phyloP scores from a whole-genome alignment of 2,113 vertebrate species.

The Microtus oregoni region DNA sequence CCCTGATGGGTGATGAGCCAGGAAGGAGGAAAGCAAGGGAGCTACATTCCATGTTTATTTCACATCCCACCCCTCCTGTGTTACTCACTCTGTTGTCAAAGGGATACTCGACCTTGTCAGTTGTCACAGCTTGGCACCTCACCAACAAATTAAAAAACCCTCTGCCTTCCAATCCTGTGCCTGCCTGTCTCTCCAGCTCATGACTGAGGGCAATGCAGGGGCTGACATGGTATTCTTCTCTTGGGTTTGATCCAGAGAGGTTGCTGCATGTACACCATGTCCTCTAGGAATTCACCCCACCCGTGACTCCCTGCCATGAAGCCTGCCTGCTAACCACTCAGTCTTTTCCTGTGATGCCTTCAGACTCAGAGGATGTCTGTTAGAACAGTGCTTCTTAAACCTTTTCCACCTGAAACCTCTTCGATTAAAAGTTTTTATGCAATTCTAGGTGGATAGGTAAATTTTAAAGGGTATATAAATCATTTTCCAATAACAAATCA shows the following conservation, averaged over 20 bases:
- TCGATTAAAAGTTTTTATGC: background rate
- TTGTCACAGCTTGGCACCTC: background rate
- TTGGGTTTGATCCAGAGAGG: background rate
- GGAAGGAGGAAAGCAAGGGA: background rate
- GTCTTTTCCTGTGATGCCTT: background rate
- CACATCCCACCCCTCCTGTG: background rate
- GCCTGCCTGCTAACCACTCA: background rate
- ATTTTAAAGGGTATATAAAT: background rate
- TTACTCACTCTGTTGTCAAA: background rate
- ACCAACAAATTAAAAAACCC: background rate
- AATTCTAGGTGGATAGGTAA: background rate
- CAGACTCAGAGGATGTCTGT: background rate
- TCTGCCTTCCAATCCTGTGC: background rate
- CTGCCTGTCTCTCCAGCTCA: background rate
- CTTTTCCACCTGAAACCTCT: background rate
- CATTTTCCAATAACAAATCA: background rate
- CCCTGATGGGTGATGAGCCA: background rate
- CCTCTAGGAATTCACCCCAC: background rate
- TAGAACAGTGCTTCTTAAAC: background rate
- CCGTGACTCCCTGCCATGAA: background rate
- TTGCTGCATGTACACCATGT: background rate
- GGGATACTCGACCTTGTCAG: background rate
- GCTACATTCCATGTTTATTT: background rate
- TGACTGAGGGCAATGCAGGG: background rate
- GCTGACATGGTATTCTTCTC: background rate